Percentiles rank a stretch among this genome's conserved stretches.
These are phyloP conservation scores for Ochropleura plecta DNA, from an alignment of 2,888 invertebrate species.

Conservation along the genomic window DNA sequence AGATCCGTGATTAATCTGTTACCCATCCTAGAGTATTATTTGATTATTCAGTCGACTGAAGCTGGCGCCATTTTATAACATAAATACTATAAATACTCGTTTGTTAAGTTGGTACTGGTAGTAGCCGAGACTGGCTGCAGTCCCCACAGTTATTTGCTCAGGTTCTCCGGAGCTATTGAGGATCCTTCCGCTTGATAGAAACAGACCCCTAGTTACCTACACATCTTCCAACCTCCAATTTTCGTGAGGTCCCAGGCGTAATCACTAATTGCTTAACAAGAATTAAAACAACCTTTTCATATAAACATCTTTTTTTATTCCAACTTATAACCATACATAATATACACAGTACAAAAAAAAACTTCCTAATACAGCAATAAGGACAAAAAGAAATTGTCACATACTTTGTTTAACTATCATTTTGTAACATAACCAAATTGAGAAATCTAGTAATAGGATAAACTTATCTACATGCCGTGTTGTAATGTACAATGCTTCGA, in stretches of 20 bases:
- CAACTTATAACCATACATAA: conserved; percentile 94
- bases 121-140: background rate
- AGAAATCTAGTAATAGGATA: conserved; percentile 89
- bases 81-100: no score
- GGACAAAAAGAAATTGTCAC: conserved; percentile 90
- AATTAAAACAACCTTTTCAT: conserved; percentile 81
- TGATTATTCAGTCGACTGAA: background rate
- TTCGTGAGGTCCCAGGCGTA: background rate
- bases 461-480: conserved; percentile 90
- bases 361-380: conserved; percentile 90
- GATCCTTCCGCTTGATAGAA: no score
- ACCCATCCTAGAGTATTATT: no score
- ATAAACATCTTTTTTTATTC: conserved; percentile 91
- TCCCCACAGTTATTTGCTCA: background rate
- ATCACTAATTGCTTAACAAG: background rate
- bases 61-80: no score
- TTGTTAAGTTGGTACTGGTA: no score
- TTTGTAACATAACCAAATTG: conserved; percentile 89
- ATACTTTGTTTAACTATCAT: conserved; percentile 85
- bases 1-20: background rate
- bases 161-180: background rate
- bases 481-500: conserved; percentile 90
- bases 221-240: background rate
- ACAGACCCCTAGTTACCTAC: background rate
- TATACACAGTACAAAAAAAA: conserved; percentile 96